A percentile compares a stretch with the other conserved stretches of the same genome.
These are phyloP conservation scores for Gila orcuttii DNA, from an alignment of 2,113 vertebrate species.

Conservation along the genomic window DNA sequence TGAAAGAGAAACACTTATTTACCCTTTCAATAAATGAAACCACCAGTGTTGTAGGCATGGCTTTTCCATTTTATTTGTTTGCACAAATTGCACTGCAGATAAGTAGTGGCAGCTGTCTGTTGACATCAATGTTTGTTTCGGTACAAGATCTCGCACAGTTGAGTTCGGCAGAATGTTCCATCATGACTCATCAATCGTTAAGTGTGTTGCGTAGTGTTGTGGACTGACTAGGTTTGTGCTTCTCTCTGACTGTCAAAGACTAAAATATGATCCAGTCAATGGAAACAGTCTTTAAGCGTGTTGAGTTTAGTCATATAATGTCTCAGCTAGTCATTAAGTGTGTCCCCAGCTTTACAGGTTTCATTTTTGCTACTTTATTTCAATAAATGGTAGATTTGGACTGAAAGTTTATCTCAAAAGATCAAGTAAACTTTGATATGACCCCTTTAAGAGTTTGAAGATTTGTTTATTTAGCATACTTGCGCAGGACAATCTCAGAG, in stretches of 20 bases:
- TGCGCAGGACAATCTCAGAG: slow-evolving; percentile 94
- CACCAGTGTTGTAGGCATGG: too few relatives aligned
- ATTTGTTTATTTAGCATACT: slow-evolving; percentile 71
- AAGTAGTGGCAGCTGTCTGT: too few relatives aligned
- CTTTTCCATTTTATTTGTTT: too few relatives aligned
- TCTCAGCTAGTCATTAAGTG: neutral
- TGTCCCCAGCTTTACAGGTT: neutral
- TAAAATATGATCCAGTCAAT: neutral
- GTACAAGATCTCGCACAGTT: too few relatives aligned
- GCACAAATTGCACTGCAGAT: too few relatives aligned
- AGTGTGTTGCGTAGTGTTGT: too few relatives aligned
- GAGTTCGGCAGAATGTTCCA: too few relatives aligned
- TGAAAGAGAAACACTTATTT: too few relatives aligned
- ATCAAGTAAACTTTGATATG: neutral
- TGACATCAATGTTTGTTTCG: too few relatives aligned
- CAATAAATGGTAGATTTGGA: neutral
- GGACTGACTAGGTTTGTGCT: too few relatives aligned
- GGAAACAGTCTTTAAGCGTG: neutral
- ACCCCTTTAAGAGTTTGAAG: neutral
- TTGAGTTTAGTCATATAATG: neutral
- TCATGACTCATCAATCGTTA: too few relatives aligned
- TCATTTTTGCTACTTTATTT: neutral
- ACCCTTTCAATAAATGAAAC: too few relatives aligned
- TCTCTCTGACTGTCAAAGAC: neutral
- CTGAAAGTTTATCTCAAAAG: neutral